A percentile compares a stretch with the other conserved stretches of the same genome.
Conservation (phyloP, 2,888 invertebrate species). For the Yponomeuta cagnagella region DNA sequence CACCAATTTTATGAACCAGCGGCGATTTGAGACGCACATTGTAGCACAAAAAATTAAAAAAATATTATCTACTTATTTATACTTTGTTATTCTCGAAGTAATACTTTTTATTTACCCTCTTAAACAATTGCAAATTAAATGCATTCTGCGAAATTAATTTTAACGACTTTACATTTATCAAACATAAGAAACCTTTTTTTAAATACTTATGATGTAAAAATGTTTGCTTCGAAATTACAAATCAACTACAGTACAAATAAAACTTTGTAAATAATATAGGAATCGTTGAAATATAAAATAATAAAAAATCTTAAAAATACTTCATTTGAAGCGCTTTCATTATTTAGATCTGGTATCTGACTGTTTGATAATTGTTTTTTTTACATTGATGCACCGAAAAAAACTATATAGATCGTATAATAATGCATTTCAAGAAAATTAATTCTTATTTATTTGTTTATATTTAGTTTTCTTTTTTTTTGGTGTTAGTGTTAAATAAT, state of each 20-base stretch:
- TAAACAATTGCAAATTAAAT: too few relatives aligned
- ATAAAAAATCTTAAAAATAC: constrained; percentile 2
- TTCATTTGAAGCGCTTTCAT: neutral
- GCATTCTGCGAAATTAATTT: too few relatives aligned
- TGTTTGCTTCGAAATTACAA: neutral
- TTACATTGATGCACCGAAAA: too few relatives aligned
- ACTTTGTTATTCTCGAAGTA: neutral
- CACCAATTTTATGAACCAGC: constrained; percentile 40
- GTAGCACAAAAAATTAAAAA: constrained; percentile 19
- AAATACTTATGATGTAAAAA: neutral
- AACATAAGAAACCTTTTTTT: too few relatives aligned
- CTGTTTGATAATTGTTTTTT: too few relatives aligned
- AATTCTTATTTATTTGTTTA: too few relatives aligned
- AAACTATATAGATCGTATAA: too few relatives aligned
- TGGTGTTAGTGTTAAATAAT: neutral
- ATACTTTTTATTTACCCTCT: too few relatives aligned
- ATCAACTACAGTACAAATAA: constrained; percentile 9
- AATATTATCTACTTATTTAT: neutral
- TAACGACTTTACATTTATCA: too few relatives aligned
- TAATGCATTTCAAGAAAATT: too few relatives aligned
- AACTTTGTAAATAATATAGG: neutral
- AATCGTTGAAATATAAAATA: neutral
- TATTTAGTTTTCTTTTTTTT: too few relatives aligned
- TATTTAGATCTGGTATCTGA: neutral
- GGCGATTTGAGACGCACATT: constrained; percentile 18